Base-by-base conservation (phyloP, 2,113 vertebrate species). In the Dipodomys stephensi region DNA sequence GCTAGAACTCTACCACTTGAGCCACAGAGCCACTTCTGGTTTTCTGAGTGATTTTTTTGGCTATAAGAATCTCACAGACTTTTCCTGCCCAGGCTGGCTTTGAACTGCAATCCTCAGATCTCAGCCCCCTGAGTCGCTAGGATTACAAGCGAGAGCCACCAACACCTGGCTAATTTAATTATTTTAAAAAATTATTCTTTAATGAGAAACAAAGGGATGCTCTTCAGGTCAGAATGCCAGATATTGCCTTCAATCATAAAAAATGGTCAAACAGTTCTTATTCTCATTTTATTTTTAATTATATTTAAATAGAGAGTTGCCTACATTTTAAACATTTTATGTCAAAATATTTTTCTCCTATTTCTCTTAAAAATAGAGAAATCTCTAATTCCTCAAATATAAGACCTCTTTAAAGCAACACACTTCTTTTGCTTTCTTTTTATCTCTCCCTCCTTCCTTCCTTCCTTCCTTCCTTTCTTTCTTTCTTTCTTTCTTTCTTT, bases 201-300 rank as follows among this genome's bases (percentile, higher is more conserved):
- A n/a, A 64, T 62, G 82, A 46, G 30, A 68, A 74, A 28, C 6
- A n/a, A 49, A 73, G 35, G 18, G 11, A 20, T 74, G 27, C 3
- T 57, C 27, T 83, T 89, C 44, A 93, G 13, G 7, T 90, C 46
- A 77, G 20, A 83, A 91, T 91, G 60, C 20, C 15, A 57, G 68
- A 80, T 4, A 20, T 7, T n/a, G 84, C n/a, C 86, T 84, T 85
- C 62, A 80, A 84, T 86, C 39, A 0, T 87, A 80, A 10, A 84
- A 28, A 60, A 39, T 30, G 2, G 0, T 5, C 60, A 91, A 77
- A 84, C 1, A 78, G n/a, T 73, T 30, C 5, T 69, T 64, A 46
- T 30, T 74, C 22, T 22, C 32, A 7, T 49, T 92, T 83, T 23
- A 4, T 82, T 53, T 92, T 69, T 13, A 7, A 67, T 77, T 68